Conservation (phyloP, 2,888 invertebrate genomes). For the Ptychoptera contaminata region DNA sequence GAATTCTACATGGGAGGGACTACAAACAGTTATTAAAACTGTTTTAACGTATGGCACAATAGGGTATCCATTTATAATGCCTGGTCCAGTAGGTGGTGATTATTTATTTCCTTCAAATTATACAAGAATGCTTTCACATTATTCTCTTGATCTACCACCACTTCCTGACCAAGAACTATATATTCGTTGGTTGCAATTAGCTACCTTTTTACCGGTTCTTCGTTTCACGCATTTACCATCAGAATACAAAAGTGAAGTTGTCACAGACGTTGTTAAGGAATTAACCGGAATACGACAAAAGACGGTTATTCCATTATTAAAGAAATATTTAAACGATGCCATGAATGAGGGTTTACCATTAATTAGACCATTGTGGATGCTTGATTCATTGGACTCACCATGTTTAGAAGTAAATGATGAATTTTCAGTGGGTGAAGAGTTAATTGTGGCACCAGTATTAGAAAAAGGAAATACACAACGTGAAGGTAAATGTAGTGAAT, state of each 20-base stretch:
- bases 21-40: constrained; percentile 70
- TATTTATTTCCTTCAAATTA: constrained; percentile 44
- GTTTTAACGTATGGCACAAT: constrained; percentile 76
- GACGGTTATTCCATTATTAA: constrained; percentile 57
- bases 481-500: constrained; percentile 36
- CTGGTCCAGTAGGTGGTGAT: constrained; percentile 88
- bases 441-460: constrained; percentile 80
- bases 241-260: constrained; percentile 65
- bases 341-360: constrained; percentile 69
- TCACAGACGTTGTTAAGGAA: constrained; percentile 60
- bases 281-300: constrained; percentile 59
- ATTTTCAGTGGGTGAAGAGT: constrained; percentile 77
- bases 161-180: constrained; percentile 70
- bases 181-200: constrained; percentile 79
- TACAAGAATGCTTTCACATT: constrained; percentile 32
- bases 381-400: constrained; percentile 62
- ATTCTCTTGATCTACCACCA: constrained; percentile 36
- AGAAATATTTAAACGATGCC: constrained; percentile 62
- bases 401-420: constrained; percentile 67
- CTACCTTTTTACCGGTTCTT: constrained; percentile 81
- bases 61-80: constrained; percentile 85
- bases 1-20: constrained; percentile 76
- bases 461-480: constrained; percentile 49
- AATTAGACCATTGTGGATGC: constrained; percentile 80
- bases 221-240: constrained; percentile 82